Conservation (phyloP, 2,888 invertebrate genomes). For the Drosophila barbarae region DNA sequence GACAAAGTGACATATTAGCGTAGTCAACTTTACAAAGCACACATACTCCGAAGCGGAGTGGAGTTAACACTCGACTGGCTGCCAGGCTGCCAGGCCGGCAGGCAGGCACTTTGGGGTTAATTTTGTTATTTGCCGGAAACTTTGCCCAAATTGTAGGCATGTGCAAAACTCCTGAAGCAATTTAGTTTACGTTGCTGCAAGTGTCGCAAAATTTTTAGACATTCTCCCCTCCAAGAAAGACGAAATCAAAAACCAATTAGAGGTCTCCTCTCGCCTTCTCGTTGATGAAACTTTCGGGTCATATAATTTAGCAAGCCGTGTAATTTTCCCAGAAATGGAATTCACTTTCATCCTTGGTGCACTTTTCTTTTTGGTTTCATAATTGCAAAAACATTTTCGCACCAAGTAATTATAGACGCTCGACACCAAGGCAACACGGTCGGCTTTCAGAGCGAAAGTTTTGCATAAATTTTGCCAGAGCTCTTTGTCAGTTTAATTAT, state of each 20-base stretch:
- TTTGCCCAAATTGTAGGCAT: slow-evolving; percentile 50
- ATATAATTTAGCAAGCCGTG: slow-evolving; percentile 45
- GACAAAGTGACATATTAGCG: slow-evolving; percentile 73
- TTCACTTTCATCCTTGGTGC: slow-evolving; percentile 11
- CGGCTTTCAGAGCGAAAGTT: slow-evolving; percentile 5
- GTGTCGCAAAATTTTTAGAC: slow-evolving; percentile 15
- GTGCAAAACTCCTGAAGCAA: slow-evolving; percentile 33
- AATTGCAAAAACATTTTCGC: slow-evolving; percentile 56
- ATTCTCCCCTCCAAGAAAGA: slow-evolving; percentile 11
- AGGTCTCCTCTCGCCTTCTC: slow-evolving; percentile 26
- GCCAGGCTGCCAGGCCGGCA: slow-evolving; percentile 30
- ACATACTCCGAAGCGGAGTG: slow-evolving; percentile 15
- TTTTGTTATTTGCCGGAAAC: slow-evolving; percentile 59
- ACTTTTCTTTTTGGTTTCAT: slow-evolving; percentile 41
- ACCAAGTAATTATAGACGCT: slow-evolving; percentile 54
- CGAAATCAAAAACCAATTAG: slow-evolving; percentile 71
- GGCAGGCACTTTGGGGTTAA: slow-evolving; percentile 64
- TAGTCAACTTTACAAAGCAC: slow-evolving; percentile 68
- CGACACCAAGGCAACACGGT: slow-evolving; percentile 23
- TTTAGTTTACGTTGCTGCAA: slow-evolving; percentile 20
- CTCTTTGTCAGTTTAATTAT: slow-evolving; percentile 6
- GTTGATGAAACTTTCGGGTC: slow-evolving; percentile 51
- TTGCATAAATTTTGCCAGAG: slow-evolving; percentile 13
- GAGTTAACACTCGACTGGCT: slow-evolving; percentile 52
- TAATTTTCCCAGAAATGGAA: slow-evolving; percentile 22